Base-by-base conservation (phyloP, 2,113 vertebrate species). In the Gallinago jamesoni region DNA sequence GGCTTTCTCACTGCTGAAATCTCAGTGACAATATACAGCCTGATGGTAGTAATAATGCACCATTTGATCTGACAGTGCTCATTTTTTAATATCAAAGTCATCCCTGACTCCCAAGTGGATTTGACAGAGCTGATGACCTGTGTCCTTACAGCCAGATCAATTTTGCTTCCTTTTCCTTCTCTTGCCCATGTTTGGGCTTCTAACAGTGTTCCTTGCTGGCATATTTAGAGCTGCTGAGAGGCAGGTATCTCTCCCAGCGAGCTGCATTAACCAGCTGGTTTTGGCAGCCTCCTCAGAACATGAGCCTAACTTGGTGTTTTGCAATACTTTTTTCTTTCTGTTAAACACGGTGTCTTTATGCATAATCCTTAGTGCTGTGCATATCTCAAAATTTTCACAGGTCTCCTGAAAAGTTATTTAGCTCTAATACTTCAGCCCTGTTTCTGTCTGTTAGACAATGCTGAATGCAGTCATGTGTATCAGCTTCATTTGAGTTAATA, bases 231-330 rank as follows among this genome's bases (percentile, higher is more conserved):
- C 52, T 75, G 52, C 66, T 63, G 70, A 74, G 60, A 10, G 56
- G 35, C 4, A 27, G 22, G 7, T 48, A 9, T 22, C 33, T 37
- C 10, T 31, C 13, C 50, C 56, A 78, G 70, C 0, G 0, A 67
- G 35, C 43, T 60, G 30, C 2, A 0, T 57, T 45, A 55, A 45
- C 53, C 25, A 6, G 27, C 37, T 45, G 43, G 7, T 39, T 59
- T 60, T 69, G 53, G 68, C 73, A 73, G 48, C 28, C 41, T 64
- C 45, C 43, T 2, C 39, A 48, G 48, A 90, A 53, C n/a, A 31
- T 37, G 33, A 56, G 10, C 21, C 23, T 81, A 22, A 52, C 11
- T 9, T 28, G 39, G 64, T 4, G 1, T 37, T 67, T 67, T 9
- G 68, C 24, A 30, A 41, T 8, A 28, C 31, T 60, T 56, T 39